Evolutionary conservation across 2,797 vertebrate genomes (phyloP).

Genomic region (Pangasius larnaudii): DNA sequence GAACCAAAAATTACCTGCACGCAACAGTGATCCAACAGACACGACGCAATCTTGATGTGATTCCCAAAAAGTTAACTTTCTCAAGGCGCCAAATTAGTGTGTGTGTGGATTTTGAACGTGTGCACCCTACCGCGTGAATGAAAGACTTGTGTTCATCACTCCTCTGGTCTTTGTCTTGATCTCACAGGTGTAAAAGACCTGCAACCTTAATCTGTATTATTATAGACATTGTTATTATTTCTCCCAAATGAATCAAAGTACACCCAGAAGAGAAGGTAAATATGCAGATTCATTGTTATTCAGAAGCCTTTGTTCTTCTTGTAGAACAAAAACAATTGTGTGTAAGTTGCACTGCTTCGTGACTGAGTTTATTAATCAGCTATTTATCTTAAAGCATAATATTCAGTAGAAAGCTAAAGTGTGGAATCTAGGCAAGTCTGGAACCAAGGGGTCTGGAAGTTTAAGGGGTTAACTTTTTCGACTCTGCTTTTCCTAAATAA

Average conservation of each 20-base stretch:
- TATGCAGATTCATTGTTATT: slow-evolving; percentile 9
- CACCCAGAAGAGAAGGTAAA: not conserved
- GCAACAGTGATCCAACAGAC: slow-evolving; percentile 45
- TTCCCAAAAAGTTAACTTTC: slow-evolving; percentile 57
- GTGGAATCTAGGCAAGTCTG: not conserved
- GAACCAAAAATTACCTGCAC: slow-evolving; percentile 37
- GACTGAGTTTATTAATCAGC: not conserved
- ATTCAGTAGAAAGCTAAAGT: not conserved
- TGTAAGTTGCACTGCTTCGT: not conserved
- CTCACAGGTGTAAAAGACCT: not conserved
- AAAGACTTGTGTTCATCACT: slow-evolving; percentile 19
- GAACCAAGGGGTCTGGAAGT: not conserved
- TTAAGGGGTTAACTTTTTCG: not conserved
- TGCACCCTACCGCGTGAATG: slow-evolving; percentile 25
- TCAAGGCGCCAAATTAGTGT: slow-evolving; percentile 33
- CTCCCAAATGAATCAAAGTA: slow-evolving; percentile 11
- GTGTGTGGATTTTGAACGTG: slow-evolving; percentile 32
- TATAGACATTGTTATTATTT: not conserved
- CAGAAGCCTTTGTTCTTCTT: not conserved
- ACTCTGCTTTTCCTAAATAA: not conserved
- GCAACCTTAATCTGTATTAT: not conserved
- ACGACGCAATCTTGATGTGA: slow-evolving; percentile 51
- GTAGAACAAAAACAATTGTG: not conserved
- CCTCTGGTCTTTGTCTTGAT: not conserved
- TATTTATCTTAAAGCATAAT: not conserved